Base-by-base conservation (phyloP, 2,113 vertebrate genomes). In the Nothobranchius furzeri region DNA sequence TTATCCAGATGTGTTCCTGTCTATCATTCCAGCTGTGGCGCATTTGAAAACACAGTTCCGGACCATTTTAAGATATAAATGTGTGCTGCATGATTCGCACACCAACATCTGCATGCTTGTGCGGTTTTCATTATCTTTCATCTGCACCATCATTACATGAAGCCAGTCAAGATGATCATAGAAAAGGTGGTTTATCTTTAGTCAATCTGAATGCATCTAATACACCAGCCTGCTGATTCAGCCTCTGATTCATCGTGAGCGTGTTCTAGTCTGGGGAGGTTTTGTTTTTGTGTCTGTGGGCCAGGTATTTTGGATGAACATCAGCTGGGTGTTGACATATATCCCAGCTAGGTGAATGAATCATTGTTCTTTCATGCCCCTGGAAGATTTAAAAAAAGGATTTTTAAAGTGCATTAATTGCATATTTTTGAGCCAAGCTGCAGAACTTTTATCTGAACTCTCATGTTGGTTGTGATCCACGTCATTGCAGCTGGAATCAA, bases 281-380 rank as follows among this genome's bases (percentile, higher is more conserved):
- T 50, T 36, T 73, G 70, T 68, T 75, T 78, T 75, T 49, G 40
- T 13, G 62, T n/a, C 68, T 70, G 52, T 62, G 49, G 52, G 60
- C 64, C 71, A 74, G 67, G 45, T 68, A 75, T 35, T 57, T 56
- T 66, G 55, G 68, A 45, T 49, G 51, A 76, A 68, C 58, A 42
- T 68, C 73, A 49, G 60, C 47, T 54, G 55, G 61, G 62, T 65
- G 86, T 51, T 75, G 75, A 82, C 49, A 78, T 74, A 65, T 63
- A 77, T 68, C 36, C 37, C 74, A 47, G 75, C 64, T 75, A 83
- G 60, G 79, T 83, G 77, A 81, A 65, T 89, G 84, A 89, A 25
- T 86, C 85, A 86, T 64, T 51, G 78, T 86, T 80, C 83, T 81
- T 37, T 25, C 67, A 56, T 74, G 15, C 4, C 12, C 15, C 25